Percentiles rank a stretch among this genome's conserved stretches.
phyloP scores from a whole-genome alignment of 2,113 vertebrate genomes.

The Pterophyllum scalare region DNA sequence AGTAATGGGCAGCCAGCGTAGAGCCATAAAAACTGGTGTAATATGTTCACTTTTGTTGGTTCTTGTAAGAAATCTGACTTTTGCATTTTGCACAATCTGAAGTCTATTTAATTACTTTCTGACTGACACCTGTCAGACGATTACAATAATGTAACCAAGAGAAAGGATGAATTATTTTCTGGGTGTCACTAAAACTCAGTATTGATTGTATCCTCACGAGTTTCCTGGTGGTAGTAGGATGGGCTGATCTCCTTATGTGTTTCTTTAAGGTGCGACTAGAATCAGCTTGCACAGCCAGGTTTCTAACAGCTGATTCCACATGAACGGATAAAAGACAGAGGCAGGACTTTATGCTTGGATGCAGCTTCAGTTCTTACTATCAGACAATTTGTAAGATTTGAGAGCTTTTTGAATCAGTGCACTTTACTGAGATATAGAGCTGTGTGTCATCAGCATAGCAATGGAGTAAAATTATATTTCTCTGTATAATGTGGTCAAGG shows the following conservation, averaged over 20 bases:
- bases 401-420: background rate
- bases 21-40: accelerated
- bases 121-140: no score
- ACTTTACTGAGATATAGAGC: background rate
- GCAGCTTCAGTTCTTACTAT: background rate
- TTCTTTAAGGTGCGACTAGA: background rate
- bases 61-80: background rate
- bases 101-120: background rate
- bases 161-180: no score
- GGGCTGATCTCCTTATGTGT: background rate
- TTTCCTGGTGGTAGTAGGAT: no score
- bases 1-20: background rate
- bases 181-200: no score
- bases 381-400: background rate
- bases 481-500: background rate
- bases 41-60: background rate
- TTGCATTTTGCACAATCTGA: background rate
- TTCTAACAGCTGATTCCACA: background rate
- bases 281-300: accelerated
- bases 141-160: no score
- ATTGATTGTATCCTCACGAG: no score
- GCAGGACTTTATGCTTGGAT: accelerated
- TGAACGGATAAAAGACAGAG: accelerated
- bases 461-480: background rate
- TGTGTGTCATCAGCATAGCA: background rate